Conservation (phyloP, 2,113 vertebrate genomes). For the Burhinus oedicnemus region DNA sequence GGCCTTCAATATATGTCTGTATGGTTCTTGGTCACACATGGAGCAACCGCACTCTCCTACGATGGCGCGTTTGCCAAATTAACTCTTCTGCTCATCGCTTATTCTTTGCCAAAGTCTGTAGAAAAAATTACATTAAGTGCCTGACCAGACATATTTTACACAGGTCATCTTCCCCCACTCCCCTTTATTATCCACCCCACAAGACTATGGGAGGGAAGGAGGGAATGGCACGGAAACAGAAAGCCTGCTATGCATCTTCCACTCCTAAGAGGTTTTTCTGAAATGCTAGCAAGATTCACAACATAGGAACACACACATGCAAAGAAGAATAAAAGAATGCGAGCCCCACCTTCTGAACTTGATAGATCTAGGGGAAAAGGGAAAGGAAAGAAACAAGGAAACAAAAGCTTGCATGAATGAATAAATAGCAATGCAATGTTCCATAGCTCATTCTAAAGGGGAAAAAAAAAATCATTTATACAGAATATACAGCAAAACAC, state of each 20-base stretch:
- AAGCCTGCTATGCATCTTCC: background rate
- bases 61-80: background rate
- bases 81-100: background rate
- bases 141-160: background rate
- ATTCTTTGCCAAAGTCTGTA: background rate
- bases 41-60: background rate
- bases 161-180: background rate
- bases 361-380: constrained; percentile 87
- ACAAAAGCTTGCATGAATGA: constrained; percentile 20
- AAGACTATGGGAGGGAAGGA: background rate
- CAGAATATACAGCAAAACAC: background rate
- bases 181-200: background rate
- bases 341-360: constrained; percentile 96
- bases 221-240: background rate
- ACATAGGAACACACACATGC: constrained; percentile 19
- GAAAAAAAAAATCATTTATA: background rate
- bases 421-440: background rate
- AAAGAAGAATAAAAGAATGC: background rate
- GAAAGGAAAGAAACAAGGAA: constrained; percentile 45
- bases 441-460: background rate
- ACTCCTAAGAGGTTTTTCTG: background rate
- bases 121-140: background rate
- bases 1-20: background rate
- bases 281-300: background rate
- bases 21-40: fast-evolving